Evolutionary conservation across 2,113 vertebrate species (phyloP), one percentile per base, ranked within the genome.

Genomic region (zebrafish (Danio rerio)): DNA sequence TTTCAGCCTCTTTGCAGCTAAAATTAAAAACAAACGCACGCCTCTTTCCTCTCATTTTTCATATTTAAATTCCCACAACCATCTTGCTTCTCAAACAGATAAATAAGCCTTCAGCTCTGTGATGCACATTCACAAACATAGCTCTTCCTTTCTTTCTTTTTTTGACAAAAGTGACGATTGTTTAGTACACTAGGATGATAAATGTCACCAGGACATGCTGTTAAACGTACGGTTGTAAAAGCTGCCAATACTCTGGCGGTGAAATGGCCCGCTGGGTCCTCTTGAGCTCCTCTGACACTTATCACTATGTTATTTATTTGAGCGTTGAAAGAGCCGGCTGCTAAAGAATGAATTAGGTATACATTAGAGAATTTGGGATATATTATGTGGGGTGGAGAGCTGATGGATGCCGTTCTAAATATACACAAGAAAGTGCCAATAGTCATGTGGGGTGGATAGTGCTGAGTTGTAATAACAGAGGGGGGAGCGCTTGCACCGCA

Each of bases 401-500:
- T 93, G 93, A 94, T 89, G 88, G 89, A 94, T 92, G 80, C 74
- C 88, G 89, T 89, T 89, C 86, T 89, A 91, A 93, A 91, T 88
- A 88, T 87, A 90, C 87, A 87, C 87, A 87, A 82, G 86, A 87
- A 91, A 83, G 82, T 92, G 92, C 89, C 92, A 90, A 93, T 92
- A 91, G 90, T 90, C 83, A 87, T 87, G 80, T 88, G 86, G 78
- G 20, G 59, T 9, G 76, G 86, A 86, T 91, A 89, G 83, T 91
- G 90, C 91, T 93, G 88, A 92, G 91, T 86, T 88, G 89, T 85
- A 92, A 89, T 88, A 91, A 89, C 87, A 89, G 86, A 47, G 76
- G 73, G 50, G 75, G 15, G 42, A 40, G 70, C 20, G 53, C 49
- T 58, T 81, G 62, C 42, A 56, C 49, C 68, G 47, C 73, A 45